Evolutionary conservation across 1,140 invertebrate species (phyloP).

Genomic region (Orchesella cincta): DNA sequence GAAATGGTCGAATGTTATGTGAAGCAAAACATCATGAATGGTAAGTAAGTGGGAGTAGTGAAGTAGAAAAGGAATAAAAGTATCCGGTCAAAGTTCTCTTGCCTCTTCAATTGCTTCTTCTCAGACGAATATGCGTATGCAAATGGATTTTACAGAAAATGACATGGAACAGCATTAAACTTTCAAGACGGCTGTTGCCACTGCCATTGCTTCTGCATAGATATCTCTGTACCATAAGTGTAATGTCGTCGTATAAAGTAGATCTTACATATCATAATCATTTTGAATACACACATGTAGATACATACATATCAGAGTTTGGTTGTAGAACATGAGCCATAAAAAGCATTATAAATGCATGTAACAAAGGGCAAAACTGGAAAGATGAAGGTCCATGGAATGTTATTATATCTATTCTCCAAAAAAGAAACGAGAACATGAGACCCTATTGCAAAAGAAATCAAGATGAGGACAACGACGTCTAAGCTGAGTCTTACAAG

Average conservation of each 20-base stretch:
- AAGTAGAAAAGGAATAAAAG: neutral
- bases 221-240: too few relatives aligned
- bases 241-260: too few relatives aligned
- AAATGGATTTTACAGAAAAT: neutral
- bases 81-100: slow-evolving; percentile 8
- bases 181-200: neutral
- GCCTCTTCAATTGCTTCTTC: neutral
- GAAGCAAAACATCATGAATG: neutral
- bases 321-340: neutral
- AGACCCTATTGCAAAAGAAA: too few relatives aligned
- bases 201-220: neutral
- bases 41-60: neutral
- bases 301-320: neutral
- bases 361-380: too few relatives aligned
- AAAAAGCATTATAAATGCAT: neutral
- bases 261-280: neutral
- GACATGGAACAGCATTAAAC: neutral
- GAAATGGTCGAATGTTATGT: neutral
- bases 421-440: too few relatives aligned
- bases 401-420: too few relatives aligned
- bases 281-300: neutral
- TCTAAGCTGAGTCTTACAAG: too few relatives aligned
- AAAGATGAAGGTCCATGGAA: too few relatives aligned
- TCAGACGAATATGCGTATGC: neutral
- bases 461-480: too few relatives aligned